These are phyloP conservation scores for Trichopoda pennipes DNA, from an alignment of 2,888 invertebrate species.

Conservation along the genomic window DNA sequence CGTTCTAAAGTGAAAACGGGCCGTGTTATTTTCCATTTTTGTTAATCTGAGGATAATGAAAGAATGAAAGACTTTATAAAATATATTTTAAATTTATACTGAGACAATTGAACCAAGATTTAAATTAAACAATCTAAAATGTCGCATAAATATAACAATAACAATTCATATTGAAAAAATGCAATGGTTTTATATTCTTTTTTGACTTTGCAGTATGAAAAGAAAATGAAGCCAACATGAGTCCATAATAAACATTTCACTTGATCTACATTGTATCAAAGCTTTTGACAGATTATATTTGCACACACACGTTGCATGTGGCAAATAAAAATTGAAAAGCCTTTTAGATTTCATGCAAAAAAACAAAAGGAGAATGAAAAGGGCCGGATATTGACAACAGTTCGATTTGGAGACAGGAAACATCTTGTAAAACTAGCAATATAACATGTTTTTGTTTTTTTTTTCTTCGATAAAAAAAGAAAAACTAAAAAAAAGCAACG, in stretches of 20 bases:
- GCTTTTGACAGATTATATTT: conserved; percentile 65
- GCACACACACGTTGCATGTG: conserved; percentile 67
- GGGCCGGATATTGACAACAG: conserved; percentile 78
- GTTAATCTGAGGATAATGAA: too few relatives aligned
- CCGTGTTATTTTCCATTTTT: too few relatives aligned
- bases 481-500: conserved; percentile 34
- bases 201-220: neutral
- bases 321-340: conserved; percentile 60
- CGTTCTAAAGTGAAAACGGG: too few relatives aligned
- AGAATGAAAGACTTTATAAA: too few relatives aligned
- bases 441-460: conserved; percentile 75
- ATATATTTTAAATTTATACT: too few relatives aligned
- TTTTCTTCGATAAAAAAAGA: conserved; percentile 13
- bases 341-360: conserved; percentile 44
- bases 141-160: neutral
- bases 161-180: neutral
- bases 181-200: neutral
- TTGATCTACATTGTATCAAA: conserved; percentile 66
- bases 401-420: conserved; percentile 81
- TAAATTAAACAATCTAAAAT: neutral
- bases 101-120: too few relatives aligned
- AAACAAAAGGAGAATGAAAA: conserved; percentile 54
- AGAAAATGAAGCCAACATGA: conserved; percentile 41
- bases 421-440: conserved; percentile 80
- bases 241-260: conserved; percentile 65